phyloP scores from a whole-genome alignment of 2,113 vertebrate species.

The Pluvianellus socialis region DNA sequence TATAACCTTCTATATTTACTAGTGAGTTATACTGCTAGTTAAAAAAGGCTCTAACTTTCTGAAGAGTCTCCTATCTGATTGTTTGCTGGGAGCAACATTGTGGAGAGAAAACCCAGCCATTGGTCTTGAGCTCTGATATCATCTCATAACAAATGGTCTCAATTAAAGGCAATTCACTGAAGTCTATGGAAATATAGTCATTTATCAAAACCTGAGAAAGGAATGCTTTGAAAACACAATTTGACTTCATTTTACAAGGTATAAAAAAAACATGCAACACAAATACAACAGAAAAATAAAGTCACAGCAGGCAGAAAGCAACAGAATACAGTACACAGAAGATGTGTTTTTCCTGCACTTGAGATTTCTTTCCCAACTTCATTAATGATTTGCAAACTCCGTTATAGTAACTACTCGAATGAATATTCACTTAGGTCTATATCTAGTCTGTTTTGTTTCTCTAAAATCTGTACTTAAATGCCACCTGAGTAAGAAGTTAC shows the following conservation, averaged over 20 bases:
- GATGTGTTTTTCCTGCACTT: not conserved
- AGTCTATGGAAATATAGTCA: constrained; percentile 35
- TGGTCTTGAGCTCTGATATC: constrained; percentile 21
- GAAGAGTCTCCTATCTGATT: constrained; percentile 8
- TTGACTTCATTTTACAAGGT: not conserved
- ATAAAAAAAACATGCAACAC: not conserved
- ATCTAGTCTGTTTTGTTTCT: not conserved
- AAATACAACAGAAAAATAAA: not conserved
- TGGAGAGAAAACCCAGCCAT: not conserved
- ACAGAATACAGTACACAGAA: not conserved
- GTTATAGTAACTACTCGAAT: not conserved
- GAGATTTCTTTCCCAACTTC: not conserved
- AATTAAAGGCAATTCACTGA: constrained; percentile 37
- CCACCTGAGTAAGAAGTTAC: not conserved
- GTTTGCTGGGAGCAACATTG: not conserved
- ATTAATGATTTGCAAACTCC: not conserved
- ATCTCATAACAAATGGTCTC: constrained; percentile 34
- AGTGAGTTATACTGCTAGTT: constrained; percentile 49
- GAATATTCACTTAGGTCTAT: not conserved
- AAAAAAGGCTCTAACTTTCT: constrained; percentile 1
- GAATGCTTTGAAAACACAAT: constrained; percentile 2
- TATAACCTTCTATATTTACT: constrained; percentile 58
- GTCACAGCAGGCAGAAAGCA: not conserved
- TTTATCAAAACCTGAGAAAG: constrained; percentile 23
- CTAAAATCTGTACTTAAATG: not conserved